These are phyloP conservation scores for Xestia c-nigrum DNA, from an alignment of 2,888 invertebrate species.

Conservation along the genomic window DNA sequence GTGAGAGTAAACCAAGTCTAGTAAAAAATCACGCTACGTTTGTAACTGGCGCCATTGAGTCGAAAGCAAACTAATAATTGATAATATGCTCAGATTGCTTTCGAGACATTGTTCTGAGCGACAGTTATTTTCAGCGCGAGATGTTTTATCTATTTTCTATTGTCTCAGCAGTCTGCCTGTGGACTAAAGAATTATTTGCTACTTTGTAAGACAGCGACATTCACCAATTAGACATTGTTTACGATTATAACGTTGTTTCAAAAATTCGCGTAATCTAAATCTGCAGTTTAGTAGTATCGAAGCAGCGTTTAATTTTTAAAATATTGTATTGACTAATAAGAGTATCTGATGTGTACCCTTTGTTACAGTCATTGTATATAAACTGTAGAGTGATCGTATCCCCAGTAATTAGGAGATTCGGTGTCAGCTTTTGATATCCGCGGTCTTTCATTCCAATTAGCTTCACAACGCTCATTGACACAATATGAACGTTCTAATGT, in stretches of 20 bases:
- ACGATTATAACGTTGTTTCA: conserved; percentile 65
- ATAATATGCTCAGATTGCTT: conserved; percentile 72
- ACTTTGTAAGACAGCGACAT: conserved; percentile 67
- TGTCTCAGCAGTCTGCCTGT: conserved; percentile 67
- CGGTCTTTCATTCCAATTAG: conserved; percentile 85
- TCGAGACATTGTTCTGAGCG: conserved; percentile 76
- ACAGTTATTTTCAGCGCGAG: conserved; percentile 72
- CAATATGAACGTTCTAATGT: conserved; percentile 84
- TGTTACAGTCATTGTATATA: conserved; percentile 85
- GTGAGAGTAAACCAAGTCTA: conserved; percentile 61
- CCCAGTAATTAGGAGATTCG: conserved; percentile 83
- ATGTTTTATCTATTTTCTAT: conserved; percentile 70
- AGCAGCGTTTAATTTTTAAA: conserved; percentile 64
- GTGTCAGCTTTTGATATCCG: conserved; percentile 83
- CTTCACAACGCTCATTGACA: conserved; percentile 84
- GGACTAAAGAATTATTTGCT: conserved; percentile 58
- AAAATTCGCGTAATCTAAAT: conserved; percentile 60
- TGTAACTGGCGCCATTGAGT: conserved; percentile 49
- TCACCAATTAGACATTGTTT: conserved; percentile 85
- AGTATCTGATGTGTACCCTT: conserved; percentile 81
- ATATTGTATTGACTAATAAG: conserved; percentile 76
- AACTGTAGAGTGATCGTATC: conserved; percentile 87
- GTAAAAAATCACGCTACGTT: conserved; percentile 54
- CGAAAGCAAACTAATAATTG: conserved; percentile 56
- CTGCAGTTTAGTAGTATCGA: conserved; percentile 62